Conservation (phyloP, 2,797 vertebrate genomes). For the Chaunax sp. region DNA sequence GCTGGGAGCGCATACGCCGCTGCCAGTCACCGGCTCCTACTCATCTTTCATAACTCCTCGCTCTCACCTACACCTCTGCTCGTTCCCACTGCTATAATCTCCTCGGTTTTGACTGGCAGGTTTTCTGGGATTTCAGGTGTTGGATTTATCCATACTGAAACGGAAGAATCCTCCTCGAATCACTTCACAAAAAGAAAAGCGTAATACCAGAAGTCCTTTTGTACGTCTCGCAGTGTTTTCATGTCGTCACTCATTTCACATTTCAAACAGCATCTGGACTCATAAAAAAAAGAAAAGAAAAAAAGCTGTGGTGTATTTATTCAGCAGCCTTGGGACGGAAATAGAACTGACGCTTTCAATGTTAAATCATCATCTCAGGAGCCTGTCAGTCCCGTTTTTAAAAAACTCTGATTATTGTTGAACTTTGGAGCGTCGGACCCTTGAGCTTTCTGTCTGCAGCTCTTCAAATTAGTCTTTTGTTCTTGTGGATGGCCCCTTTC, state of each 20-base stretch:
- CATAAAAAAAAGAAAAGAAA: slow-evolving; percentile 20
- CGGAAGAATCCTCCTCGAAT: not conserved
- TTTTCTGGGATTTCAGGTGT: slow-evolving; percentile 25
- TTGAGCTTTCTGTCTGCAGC: slow-evolving; percentile 45
- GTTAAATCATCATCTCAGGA: slow-evolving; percentile 41
- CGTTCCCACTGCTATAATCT: slow-evolving; percentile 18
- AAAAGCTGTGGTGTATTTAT: slow-evolving; percentile 25
- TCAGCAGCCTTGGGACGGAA: slow-evolving; percentile 29
- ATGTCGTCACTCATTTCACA: slow-evolving; percentile 27
- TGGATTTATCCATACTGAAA: not conserved
- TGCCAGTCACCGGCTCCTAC: slow-evolving; percentile 52
- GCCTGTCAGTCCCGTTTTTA: slow-evolving; percentile 43
- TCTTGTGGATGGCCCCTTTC: slow-evolving; percentile 45
- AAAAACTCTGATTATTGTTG: slow-evolving; percentile 49
- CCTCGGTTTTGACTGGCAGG: slow-evolving; percentile 16
- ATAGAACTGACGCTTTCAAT: slow-evolving; percentile 32
- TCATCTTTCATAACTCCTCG: slow-evolving; percentile 58
- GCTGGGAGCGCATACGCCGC: slow-evolving; percentile 41
- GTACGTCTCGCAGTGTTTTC: slow-evolving; percentile 9
- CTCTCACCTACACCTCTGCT: slow-evolving; percentile 26
- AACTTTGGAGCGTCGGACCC: slow-evolving; percentile 45
- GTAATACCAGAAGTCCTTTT: not conserved
- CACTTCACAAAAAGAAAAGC: not conserved
- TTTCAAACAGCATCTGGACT: slow-evolving; percentile 30
- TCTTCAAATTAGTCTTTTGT: slow-evolving; percentile 61